Evolutionary conservation across 2,888 invertebrate species (phyloP), one percentile per base, ranked within the genome.

Genomic region (Leucoma salicis): DNA sequence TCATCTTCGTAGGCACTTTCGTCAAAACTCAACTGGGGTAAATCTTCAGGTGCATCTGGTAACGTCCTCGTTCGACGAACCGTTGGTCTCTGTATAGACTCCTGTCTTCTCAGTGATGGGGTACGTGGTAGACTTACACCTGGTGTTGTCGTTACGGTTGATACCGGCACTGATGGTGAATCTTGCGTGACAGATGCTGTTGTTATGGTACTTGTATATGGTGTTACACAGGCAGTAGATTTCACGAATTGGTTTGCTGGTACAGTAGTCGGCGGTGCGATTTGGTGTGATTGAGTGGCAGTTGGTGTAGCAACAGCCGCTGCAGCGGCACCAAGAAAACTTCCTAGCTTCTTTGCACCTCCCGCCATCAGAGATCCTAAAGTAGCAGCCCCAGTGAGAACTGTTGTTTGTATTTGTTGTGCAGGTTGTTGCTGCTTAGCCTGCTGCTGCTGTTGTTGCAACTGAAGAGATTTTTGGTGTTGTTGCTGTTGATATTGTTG

Each of bases 1-100:
- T 89, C 88, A 61, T 88, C 86, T 58, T 89, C 89, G 76, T 87
- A 89, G 88, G 88, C 88, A 88, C 88, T 87, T 86, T 88, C 88
- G 66, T 88, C 86, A 63, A 81, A 86, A 75, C 81, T 80, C 55
- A 78, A 75, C 68, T 78, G 74, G 57, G 66, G 50, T 68, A 82
- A 74, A 49, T 88, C 88, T 49, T 88, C 88, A 33, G 89, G 89
- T 48, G 89, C 89, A 58, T 88, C 89, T 35, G 89, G 89, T 61
- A 89, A 74, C 37, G 88, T 89, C 56, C 88, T 77, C 27, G 72
- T 88, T 48, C 89, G 80, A 64, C 81, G 87, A 70, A 89, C 88
- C 47, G 87, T 57, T 60, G 88, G 88, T 66, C 87, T 82, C 60
- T 89, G 87, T 66, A 89, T 85, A n/a, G 89, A 88, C 69, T 89